Base-by-base conservation (phyloP, 2,888 invertebrate species). In the Microplitis manilae region DNA sequence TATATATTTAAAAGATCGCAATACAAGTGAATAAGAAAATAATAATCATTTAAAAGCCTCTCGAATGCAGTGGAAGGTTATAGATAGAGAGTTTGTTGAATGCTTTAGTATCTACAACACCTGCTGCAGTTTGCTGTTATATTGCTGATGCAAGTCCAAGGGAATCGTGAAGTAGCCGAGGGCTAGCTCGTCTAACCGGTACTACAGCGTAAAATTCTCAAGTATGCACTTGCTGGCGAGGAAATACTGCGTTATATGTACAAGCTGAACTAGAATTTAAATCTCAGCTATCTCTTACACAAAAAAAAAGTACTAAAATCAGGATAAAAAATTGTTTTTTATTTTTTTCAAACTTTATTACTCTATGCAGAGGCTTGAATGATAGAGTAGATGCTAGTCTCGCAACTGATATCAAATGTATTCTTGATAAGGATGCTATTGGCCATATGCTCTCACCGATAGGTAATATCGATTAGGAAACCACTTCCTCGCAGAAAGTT, bases 111-210 rank as follows among this genome's bases (percentile, higher is more conserved):
- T 73, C 80, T 73, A 76, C 75, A 83, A 85, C 87, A 86, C 87
- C 87, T 86, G 87, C 86, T 83, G 84, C 13, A 50, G 50, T 50
- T 50, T 50, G 50, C 50, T 50, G 50, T 50, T 50, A 50, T 50
- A 50, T 50, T 50, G 13, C 41, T 62, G 62, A 60, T 17, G 60
- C 59, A 67, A 81, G 82, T 81, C 78, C 82, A 83, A 85, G 83
- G 81, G 86, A 85, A 86, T 87, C 85, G 83, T 81, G 80, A 77
- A 76, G 79, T 80, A 80, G 81, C 85, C 83, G 84, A 82, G 81
- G 86, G 83, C 84, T 83, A 85, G 84, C 86, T 82, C 83, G 87
- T 87, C 86, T 86, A 87, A 87, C 87, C 87, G 87, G 87, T 87
- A 87, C 85, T 83, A 84, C 71, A 80, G 79, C 82, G 83, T 85